phyloP scores from a whole-genome alignment of 2,797 vertebrate genomes.

The Pygocentrus nattereri region DNA sequence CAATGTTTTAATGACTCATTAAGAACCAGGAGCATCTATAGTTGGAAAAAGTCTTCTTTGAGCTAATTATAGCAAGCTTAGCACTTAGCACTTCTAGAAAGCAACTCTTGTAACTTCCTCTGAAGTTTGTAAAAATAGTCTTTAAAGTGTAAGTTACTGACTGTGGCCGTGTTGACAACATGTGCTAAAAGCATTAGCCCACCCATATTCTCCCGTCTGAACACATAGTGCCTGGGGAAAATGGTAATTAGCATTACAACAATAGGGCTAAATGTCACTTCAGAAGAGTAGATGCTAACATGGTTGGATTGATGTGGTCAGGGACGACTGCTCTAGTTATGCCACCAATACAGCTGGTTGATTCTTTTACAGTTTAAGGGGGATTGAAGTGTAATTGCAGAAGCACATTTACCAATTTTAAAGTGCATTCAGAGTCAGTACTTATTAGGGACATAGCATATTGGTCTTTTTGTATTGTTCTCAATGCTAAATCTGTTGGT shows the following conservation, averaged over 20 bases:
- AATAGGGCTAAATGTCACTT: constrained; percentile 58
- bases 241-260: constrained; percentile 80
- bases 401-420: not conserved
- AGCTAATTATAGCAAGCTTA: constrained; percentile 30
- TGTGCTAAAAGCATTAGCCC: constrained; percentile 46
- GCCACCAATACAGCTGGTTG: constrained; percentile 38
- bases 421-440: too few relatives aligned
- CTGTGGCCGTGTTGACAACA: constrained; percentile 27
- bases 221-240: constrained; percentile 63
- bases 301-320: constrained; percentile 30
- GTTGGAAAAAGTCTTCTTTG: constrained; percentile 26
- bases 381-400: not conserved
- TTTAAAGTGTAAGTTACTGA: constrained; percentile 44
- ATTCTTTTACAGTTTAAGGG: constrained; percentile 12
- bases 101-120: constrained; percentile 41
- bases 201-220: constrained; percentile 4
- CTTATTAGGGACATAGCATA: too few relatives aligned
- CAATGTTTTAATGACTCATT: constrained; percentile 31
- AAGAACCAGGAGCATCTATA: constrained; percentile 34
- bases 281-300: constrained; percentile 76
- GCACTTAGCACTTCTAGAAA: constrained; percentile 25
- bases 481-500: too few relatives aligned
- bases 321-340: constrained; percentile 8
- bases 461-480: too few relatives aligned
- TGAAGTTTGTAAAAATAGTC: constrained; percentile 50